These are phyloP conservation scores for Malurus alboscapulatus DNA, from an alignment of 2,113 vertebrate genomes.

Conservation along the genomic window DNA sequence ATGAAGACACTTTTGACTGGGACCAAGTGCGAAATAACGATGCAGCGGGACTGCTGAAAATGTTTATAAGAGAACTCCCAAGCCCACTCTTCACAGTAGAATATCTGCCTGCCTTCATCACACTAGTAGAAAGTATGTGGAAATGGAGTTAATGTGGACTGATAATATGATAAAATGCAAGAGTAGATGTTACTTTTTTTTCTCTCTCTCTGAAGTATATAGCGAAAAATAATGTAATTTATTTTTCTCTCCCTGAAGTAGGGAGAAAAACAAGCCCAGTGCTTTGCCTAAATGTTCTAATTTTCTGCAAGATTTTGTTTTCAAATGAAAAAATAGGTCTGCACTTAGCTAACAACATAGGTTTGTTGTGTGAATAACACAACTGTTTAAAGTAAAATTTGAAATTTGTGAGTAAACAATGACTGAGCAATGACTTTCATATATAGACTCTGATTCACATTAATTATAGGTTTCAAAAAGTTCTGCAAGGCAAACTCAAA, in stretches of 20 bases:
- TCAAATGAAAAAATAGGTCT: neutral
- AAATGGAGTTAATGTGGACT: neutral
- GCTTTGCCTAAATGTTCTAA: neutral
- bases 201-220: neutral
- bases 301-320: neutral
- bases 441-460: neutral
- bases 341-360: neutral
- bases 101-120: slow-evolving; percentile 86
- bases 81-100: slow-evolving; percentile 89
- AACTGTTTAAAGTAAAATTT: neutral
- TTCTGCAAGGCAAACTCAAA: neutral
- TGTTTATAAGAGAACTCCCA: slow-evolving; percentile 93
- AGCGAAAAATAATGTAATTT: neutral
- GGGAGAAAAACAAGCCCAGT: neutral
- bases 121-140: slow-evolving; percentile 84
- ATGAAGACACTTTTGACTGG: slow-evolving; percentile 88
- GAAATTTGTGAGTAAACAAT: neutral
- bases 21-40: slow-evolving; percentile 89
- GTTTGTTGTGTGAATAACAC: neutral
- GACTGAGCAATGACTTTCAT: neutral
- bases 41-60: slow-evolving; percentile 90
- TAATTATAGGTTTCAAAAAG: neutral
- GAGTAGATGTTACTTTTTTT: neutral
- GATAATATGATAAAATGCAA: neutral
- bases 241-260: neutral